Evolutionary conservation across 1,140 invertebrate genomes (phyloP).

Genomic region (Drosophila navojoa): DNA sequence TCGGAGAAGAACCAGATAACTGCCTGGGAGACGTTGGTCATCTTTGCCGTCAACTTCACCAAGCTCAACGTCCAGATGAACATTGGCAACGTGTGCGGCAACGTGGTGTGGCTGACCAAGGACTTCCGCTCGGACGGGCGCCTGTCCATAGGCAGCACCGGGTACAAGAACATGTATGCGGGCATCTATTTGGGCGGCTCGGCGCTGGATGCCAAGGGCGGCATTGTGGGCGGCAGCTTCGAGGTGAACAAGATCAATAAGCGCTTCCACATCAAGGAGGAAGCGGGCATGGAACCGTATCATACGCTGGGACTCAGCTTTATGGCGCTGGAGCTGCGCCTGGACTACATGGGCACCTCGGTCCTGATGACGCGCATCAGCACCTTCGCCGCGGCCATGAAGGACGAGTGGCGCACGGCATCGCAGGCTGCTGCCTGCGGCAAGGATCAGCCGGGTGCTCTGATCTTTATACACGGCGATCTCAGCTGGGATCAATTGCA

Average conservation of each 20-base stretch:
- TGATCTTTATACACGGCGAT: slow-evolving; percentile 96
- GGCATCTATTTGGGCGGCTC: slow-evolving; percentile 95
- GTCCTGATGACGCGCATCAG: slow-evolving; percentile 96
- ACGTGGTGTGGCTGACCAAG: slow-evolving; percentile 95
- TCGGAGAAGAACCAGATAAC: slow-evolving; percentile 84
- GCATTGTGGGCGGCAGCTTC: slow-evolving; percentile 97
- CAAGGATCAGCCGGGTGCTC: slow-evolving; percentile 85
- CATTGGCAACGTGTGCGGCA: slow-evolving; percentile 99
- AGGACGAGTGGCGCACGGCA: slow-evolving; percentile 92
- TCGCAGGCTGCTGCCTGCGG: slow-evolving; percentile 64
- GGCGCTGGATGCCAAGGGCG: slow-evolving; percentile 96
- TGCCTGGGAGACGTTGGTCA: slow-evolving; percentile 96
- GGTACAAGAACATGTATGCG: slow-evolving; percentile 96
- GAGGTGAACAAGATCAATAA: slow-evolving; percentile 95
- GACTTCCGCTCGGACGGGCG: slow-evolving; percentile 95
- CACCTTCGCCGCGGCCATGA: slow-evolving; percentile 90
- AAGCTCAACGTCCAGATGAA: slow-evolving; percentile 98
- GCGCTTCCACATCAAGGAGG: slow-evolving; percentile 94
- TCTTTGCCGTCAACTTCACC: slow-evolving; percentile 98
- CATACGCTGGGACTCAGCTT: slow-evolving; percentile 94
- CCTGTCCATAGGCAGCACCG: slow-evolving; percentile 96
- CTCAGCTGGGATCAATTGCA: slow-evolving; percentile 95
- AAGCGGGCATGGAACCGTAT: slow-evolving; percentile 94
- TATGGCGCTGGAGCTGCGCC: slow-evolving; percentile 92
- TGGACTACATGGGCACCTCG: slow-evolving; percentile 98